These are phyloP conservation scores for Ormia ochracea DNA, from an alignment of 2,888 invertebrate genomes.

Conservation along the genomic window DNA sequence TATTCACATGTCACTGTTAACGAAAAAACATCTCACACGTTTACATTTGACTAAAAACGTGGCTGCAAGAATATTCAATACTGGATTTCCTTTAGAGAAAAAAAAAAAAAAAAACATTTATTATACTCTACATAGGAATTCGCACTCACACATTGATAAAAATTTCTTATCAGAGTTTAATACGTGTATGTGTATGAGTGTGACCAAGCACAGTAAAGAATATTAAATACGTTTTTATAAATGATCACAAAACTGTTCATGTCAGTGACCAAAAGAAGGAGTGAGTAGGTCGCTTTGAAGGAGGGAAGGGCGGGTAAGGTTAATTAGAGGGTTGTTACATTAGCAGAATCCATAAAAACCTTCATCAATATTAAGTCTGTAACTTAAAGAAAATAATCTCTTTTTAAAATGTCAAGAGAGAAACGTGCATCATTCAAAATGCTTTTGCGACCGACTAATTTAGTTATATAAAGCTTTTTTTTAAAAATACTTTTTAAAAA, in stretches of 20 bases:
- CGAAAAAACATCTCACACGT: constrained; percentile 49
- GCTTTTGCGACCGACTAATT: too few relatives aligned
- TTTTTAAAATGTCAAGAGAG: too few relatives aligned
- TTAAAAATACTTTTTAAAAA: too few relatives aligned
- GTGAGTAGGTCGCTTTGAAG: too few relatives aligned
- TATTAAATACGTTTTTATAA: constrained; percentile 40
- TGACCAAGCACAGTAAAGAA: constrained; percentile 50
- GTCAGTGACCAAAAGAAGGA: too few relatives aligned
- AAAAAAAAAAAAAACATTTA: constrained; percentile 5
- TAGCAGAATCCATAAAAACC: background rate
- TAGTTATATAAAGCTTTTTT: too few relatives aligned
- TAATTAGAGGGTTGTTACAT: background rate
- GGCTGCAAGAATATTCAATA: background rate
- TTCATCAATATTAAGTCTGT: background rate
- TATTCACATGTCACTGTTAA: constrained; percentile 54
- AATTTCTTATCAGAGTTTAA: constrained; percentile 53
- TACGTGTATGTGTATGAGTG: too few relatives aligned
- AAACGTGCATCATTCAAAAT: too few relatives aligned
- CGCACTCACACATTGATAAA: background rate
- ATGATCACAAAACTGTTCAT: constrained; percentile 1
- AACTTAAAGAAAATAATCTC: too few relatives aligned
- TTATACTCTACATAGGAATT: background rate
- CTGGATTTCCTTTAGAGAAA: constrained; percentile 37
- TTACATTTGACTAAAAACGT: background rate
- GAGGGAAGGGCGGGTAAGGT: background rate